A percentile compares a stretch with the other conserved stretches of the same genome.
These are phyloP conservation scores for Trachelus tabidus DNA, from an alignment of 2,888 invertebrate genomes.

Conservation along the genomic window DNA sequence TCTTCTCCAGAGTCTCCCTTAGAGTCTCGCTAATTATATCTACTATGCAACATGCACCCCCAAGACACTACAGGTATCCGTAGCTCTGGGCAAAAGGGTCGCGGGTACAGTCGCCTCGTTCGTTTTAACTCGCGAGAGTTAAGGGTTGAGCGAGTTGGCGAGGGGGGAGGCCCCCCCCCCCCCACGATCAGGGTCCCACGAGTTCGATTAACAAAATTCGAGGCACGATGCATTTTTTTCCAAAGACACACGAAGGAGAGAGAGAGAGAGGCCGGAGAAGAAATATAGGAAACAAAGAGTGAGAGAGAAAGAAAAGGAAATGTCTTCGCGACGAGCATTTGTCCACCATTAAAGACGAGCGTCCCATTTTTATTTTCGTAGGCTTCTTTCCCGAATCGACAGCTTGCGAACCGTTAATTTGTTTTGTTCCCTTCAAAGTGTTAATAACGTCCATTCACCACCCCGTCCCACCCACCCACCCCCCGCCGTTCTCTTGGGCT, in stretches of 20 bases:
- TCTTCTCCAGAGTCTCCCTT: background rate
- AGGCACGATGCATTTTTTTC: background rate
- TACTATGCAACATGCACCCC: background rate
- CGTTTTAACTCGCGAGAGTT: background rate
- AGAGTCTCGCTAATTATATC: background rate
- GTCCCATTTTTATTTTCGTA: background rate
- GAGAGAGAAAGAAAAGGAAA: constrained; percentile 1
- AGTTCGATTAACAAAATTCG: background rate
- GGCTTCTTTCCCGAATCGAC: background rate
- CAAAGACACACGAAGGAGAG: constrained; percentile 5
- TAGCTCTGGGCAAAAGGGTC: background rate
- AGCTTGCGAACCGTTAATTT: constrained; percentile 23
- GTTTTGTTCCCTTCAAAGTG: constrained; percentile 32
- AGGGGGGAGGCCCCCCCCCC: too few species aligned
- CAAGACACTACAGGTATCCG: background rate
- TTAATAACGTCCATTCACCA: constrained; percentile 29
- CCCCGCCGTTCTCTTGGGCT: background rate
- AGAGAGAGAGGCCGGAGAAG: too few species aligned
- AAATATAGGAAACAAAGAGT: constrained; percentile 7
- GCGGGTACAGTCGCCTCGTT: background rate
- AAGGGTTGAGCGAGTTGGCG: background rate
- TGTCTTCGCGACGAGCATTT: constrained; percentile 12
- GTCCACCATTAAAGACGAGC: background rate
- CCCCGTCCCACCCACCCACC: background rate
- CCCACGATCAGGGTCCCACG: background rate